Evolutionary conservation across 1,140 invertebrate species (phyloP).

Genomic region (Berghia stephanieae): DNA sequence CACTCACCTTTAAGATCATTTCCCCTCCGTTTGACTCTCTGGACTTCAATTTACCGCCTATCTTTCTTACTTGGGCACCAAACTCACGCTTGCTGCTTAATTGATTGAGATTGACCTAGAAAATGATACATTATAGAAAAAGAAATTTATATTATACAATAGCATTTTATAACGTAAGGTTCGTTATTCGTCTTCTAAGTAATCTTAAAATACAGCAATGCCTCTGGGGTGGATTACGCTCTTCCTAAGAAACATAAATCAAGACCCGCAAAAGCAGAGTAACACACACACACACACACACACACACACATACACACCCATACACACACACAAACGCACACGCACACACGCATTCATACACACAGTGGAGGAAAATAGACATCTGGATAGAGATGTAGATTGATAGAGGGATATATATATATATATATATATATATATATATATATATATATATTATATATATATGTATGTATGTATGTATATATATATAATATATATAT

Average conservation of each 20-base stretch:
- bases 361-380: not conserved
- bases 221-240: not conserved
- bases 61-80: too few relatives aligned
- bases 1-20: too few relatives aligned
- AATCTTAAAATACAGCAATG: not conserved
- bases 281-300: slow-evolving; percentile 5
- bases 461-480: not conserved
- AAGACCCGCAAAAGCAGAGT: not conserved
- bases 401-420: slow-evolving; percentile 11
- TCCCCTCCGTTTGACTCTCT: too few relatives aligned
- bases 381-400: slow-evolving; percentile 9
- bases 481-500: slow-evolving; percentile 2
- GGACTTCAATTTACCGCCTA: too few relatives aligned
- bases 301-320: too few relatives aligned
- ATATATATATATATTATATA: not conserved
- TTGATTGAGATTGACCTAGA: too few relatives aligned
- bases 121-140: too few relatives aligned
- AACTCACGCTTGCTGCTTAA: too few relatives aligned
- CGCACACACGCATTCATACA: not conserved
- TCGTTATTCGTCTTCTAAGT: too few relatives aligned
- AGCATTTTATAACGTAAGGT: too few relatives aligned
- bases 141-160: too few relatives aligned
- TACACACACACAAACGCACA: not conserved
- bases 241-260: not conserved
- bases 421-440: slow-evolving; percentile 9